phyloP scores from a whole-genome alignment of 2,797 vertebrate genomes.

The Neomorphus geoffroyi region DNA sequence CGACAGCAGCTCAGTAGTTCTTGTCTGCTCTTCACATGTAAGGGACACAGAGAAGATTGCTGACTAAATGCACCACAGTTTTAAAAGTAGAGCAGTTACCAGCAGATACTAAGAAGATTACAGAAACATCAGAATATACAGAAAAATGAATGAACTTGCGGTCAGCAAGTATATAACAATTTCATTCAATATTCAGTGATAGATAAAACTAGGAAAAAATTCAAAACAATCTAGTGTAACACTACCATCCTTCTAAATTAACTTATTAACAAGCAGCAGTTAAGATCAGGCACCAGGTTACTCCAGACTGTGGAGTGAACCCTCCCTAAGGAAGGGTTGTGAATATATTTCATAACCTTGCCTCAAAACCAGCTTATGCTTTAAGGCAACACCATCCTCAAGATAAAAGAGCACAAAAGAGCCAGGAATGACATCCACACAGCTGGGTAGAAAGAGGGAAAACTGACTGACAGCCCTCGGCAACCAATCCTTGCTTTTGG shows the following conservation, averaged over 20 bases:
- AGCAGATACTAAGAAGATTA: not conserved
- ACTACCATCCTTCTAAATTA: not conserved
- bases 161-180: not conserved
- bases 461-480: not conserved
- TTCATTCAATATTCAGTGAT: not conserved
- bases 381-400: fast-evolving
- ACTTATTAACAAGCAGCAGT: too few relatives aligned
- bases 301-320: too few relatives aligned
- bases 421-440: not conserved
- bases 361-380: not conserved
- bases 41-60: too few relatives aligned
- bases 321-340: not conserved
- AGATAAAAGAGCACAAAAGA: not conserved
- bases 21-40: fast-evolving
- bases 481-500: not conserved
- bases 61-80: not conserved
- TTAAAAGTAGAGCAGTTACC: not conserved
- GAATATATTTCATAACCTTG: not conserved
- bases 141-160: not conserved
- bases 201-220: not conserved
- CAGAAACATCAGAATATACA: not conserved
- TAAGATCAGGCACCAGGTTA: not conserved
- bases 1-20: not conserved
- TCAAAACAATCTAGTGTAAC: not conserved
- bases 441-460: not conserved